Percentiles rank a stretch among this genome's conserved stretches.
phyloP scores from a whole-genome alignment of 64 coral and sea anemone genomes.

The Acropora yongei region DNA sequence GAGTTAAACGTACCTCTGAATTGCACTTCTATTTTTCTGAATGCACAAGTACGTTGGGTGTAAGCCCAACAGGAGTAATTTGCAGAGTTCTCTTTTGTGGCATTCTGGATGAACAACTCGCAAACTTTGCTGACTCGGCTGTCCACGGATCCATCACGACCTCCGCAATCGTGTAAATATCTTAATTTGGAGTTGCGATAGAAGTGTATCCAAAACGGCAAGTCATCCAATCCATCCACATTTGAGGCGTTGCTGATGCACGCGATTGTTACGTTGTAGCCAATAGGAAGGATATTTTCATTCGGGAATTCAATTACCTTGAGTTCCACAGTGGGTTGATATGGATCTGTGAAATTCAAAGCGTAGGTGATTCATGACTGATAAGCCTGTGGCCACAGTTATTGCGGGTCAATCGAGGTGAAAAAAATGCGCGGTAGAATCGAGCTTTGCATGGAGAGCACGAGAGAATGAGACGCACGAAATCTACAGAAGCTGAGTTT shows the following conservation, averaged over 20 bases:
- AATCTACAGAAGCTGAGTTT: too few species aligned
- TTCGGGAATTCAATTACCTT: not conserved
- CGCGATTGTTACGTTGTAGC: not conserved
- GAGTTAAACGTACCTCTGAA: not conserved
- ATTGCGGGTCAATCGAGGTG: too few species aligned
- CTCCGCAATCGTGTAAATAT: not conserved
- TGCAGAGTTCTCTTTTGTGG: not conserved
- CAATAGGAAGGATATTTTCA: not conserved
- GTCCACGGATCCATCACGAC: not conserved
- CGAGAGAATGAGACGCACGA: too few species aligned
- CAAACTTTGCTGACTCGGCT: constrained; percentile 5
- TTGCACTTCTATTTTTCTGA: not conserved
- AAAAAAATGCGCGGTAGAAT: too few species aligned
- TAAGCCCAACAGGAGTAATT: not conserved
- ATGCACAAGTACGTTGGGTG: not conserved
- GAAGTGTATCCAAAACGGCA: constrained; percentile 4
- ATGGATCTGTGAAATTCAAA: not conserved
- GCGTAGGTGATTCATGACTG: not conserved
- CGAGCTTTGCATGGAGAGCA: too few species aligned
- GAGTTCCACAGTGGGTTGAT: not conserved
- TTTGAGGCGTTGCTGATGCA: not conserved
- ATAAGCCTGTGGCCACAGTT: too few species aligned
- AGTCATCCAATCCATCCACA: too few species aligned
- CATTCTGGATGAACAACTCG: not conserved
- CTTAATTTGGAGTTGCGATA: not conserved